phyloP scores from a whole-genome alignment of 2,888 invertebrate genomes.

The Megamerina dolium region DNA sequence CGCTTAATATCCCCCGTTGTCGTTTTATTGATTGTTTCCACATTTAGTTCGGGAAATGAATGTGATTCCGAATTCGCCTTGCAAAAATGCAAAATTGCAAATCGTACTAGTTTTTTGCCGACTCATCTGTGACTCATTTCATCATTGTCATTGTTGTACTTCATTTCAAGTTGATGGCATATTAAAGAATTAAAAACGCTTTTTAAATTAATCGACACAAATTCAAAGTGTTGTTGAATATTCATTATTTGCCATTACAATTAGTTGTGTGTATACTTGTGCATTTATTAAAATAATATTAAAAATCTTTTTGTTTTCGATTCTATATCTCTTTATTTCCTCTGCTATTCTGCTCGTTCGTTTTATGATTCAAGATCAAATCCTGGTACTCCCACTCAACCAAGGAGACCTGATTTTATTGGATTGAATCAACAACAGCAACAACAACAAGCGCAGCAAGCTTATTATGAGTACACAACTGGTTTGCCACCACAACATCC shows the following conservation, averaged over 20 bases:
- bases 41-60: too few species aligned
- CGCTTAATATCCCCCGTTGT: too few species aligned
- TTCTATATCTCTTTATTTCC: not conserved
- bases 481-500: slow-evolving; percentile 47
- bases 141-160: too few species aligned
- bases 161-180: too few species aligned
- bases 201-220: too few species aligned
- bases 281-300: not conserved
- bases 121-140: too few species aligned
- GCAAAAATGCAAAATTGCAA: too few species aligned
- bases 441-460: slow-evolving; percentile 38
- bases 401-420: slow-evolving; percentile 82
- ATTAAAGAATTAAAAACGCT: too few species aligned
- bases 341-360: not conserved
- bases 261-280: not conserved
- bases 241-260: not conserved
- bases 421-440: slow-evolving; percentile 54
- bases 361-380: slow-evolving; percentile 63
- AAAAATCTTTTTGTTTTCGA: not conserved
- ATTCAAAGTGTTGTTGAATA: not conserved
- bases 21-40: too few species aligned
- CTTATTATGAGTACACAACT: slow-evolving; percentile 48
- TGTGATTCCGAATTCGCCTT: too few species aligned
- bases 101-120: too few species aligned
- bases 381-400: slow-evolving; percentile 87